Evolutionary conservation across 2,113 vertebrate species (phyloP).

Genomic region (Pao palembangensis): DNA sequence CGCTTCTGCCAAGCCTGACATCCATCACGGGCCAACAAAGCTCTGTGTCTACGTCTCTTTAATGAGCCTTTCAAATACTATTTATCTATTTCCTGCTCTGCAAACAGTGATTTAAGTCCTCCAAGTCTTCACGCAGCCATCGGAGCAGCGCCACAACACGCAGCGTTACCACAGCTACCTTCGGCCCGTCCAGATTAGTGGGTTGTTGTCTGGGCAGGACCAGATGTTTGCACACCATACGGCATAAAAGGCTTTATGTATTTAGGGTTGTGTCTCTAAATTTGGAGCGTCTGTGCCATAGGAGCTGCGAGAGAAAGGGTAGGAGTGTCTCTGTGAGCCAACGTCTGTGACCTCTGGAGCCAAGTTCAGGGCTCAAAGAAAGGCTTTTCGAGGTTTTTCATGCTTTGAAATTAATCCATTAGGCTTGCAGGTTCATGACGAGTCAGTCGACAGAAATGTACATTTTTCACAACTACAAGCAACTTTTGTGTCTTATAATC

Average conservation of each 20-base stretch:
- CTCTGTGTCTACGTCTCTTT: conserved; percentile 17
- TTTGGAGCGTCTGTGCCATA: conserved; percentile 47
- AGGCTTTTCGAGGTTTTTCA: too few species aligned
- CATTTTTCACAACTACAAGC: too few species aligned
- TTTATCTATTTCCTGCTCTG: conserved; percentile 44
- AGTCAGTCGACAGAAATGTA: too few species aligned
- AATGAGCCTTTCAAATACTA: conserved; percentile 27
- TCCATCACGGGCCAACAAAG: background rate
- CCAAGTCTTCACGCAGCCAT: conserved; percentile 15
- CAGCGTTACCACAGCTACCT: conserved; percentile 41
- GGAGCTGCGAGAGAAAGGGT: conserved; percentile 32
- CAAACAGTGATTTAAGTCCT: conserved; percentile 45
- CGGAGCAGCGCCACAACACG: conserved; percentile 28
- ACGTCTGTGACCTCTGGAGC: conserved; percentile 47
- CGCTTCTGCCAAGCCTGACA: conserved; percentile 5
- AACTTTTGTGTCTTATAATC: too few species aligned
- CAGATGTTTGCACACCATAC: conserved; percentile 21
- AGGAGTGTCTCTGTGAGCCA: conserved; percentile 39
- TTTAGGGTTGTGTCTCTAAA: conserved; percentile 56
- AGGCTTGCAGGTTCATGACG: too few species aligned
- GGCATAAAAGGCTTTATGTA: conserved; percentile 45
- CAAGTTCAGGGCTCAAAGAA: conserved; percentile 24
- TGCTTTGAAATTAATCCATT: too few species aligned
- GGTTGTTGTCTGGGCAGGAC: conserved; percentile 52
- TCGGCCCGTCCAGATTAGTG: conserved; percentile 47